These are phyloP conservation scores for Mimachlamys varia DNA, from an alignment of 2,888 invertebrate genomes.

Conservation along the genomic window DNA sequence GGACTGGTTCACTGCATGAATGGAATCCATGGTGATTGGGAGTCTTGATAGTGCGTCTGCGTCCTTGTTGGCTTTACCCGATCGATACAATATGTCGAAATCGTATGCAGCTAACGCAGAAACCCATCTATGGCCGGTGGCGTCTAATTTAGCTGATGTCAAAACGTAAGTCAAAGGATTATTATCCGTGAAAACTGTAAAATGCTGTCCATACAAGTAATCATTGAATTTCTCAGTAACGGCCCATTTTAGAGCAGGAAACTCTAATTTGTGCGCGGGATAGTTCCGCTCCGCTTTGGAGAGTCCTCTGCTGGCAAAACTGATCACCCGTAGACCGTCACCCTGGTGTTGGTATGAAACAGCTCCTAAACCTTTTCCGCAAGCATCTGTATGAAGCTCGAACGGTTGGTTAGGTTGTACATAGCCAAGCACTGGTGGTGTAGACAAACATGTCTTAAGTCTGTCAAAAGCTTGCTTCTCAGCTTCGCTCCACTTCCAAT, in stretches of 20 bases:
- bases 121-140: neutral
- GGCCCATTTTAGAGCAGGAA: neutral
- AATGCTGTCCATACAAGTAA: neutral
- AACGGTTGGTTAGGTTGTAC: neutral
- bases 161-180: neutral
- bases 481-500: neutral
- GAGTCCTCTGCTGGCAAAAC: neutral
- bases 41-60: neutral
- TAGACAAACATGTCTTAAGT: neutral
- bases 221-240: neutral
- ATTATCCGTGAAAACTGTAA: neutral
- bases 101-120: neutral
- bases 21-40: neutral
- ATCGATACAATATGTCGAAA: neutral
- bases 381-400: neutral
- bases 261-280: neutral
- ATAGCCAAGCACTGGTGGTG: conserved; percentile 24
- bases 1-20: neutral
- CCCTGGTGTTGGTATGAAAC: neutral
- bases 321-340: neutral
- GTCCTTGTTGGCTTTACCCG: neutral
- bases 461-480: neutral
- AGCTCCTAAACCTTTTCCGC: neutral
- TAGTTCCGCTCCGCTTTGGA: neutral
- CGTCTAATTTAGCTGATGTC: neutral